phyloP scores from a whole-genome alignment of 2,797 vertebrate species.

The Acanthurus lineatus region DNA sequence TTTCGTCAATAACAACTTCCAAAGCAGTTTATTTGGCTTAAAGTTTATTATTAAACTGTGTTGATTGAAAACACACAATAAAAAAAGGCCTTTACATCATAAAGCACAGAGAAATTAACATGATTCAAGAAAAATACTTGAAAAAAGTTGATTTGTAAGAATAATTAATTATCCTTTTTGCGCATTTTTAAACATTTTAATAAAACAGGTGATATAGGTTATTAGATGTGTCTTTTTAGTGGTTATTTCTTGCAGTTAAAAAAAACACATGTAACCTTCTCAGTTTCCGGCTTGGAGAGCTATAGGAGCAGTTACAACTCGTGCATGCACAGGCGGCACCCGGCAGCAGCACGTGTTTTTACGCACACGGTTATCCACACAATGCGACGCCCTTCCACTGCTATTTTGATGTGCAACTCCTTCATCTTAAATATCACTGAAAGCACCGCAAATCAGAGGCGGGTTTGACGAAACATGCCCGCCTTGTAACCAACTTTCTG shows the following conservation, averaged over 20 bases:
- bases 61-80: not conserved
- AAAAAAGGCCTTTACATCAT: not conserved
- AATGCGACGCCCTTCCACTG: conserved; percentile 9
- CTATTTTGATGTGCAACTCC: conserved; percentile 8
- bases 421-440: not conserved
- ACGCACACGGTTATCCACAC: conserved; percentile 61
- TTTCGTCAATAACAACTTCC: not conserved
- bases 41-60: conserved; percentile 20
- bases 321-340: conserved; percentile 43
- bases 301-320: conserved; percentile 57
- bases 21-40: conserved; percentile 11
- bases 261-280: conserved; percentile 24
- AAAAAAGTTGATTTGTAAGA: no score
- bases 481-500: not conserved
- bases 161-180: not conserved
- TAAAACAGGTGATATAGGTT: not conserved
- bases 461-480: not conserved
- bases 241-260: conserved; percentile 25
- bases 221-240: not conserved
- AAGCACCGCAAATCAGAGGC: not conserved
- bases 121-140: not conserved
- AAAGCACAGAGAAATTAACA: not conserved
- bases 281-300: conserved; percentile 22
- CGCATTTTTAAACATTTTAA: not conserved
- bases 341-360: conserved; percentile 78